Base-by-base conservation (phyloP, 2,797 vertebrate species). In the Novumbra hubbsi region DNA sequence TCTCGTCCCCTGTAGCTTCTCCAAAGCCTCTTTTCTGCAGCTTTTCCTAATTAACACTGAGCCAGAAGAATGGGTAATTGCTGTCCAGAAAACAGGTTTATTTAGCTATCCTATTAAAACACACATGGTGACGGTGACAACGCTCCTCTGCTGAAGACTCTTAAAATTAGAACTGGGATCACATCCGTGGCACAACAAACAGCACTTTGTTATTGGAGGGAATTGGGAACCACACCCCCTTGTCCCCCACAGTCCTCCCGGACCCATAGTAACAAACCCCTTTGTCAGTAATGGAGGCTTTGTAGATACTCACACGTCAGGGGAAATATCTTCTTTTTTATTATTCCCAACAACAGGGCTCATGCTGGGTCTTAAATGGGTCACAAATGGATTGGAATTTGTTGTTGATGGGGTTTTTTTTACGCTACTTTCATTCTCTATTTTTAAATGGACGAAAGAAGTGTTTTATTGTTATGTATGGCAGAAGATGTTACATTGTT, bases 71-170 rank as follows among this genome's bases (percentile, higher is more conserved):
- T 80, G 77, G 75, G 45, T 88, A 86, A 86, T 86, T 90, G 86
- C 84, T 86, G 87, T 85, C 78, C 89, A 89, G 85, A 88, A 92
- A 91, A 89, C 81, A 77, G 88, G 84, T 91, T 90, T 91, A 91
- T 79, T 85, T 82, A 77, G 60, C 83, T 73, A 84, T 90, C 87
- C 88, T 76, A 85, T 92, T 89, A 90, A 91, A 85, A 79, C 83
- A 87, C 79, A 87, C 83, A 85, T 80, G 88, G 78, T 73, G 83
- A 87, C 84, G 24, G 24, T 73, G 83, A 87, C 84, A 60, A 60
- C 24, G 81, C 83, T 70, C 78, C 80, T 72, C 64, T 78, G 74
- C 77, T 34, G 72, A 68, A 68, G 70, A 83, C 80, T 85, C 80
- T 84, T 71, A 78, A 79, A 91, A 89, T 88, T 83, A 91, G 83